Evolutionary conservation across 2,113 vertebrate species (phyloP).

Genomic region (Cygnus buccinator): DNA sequence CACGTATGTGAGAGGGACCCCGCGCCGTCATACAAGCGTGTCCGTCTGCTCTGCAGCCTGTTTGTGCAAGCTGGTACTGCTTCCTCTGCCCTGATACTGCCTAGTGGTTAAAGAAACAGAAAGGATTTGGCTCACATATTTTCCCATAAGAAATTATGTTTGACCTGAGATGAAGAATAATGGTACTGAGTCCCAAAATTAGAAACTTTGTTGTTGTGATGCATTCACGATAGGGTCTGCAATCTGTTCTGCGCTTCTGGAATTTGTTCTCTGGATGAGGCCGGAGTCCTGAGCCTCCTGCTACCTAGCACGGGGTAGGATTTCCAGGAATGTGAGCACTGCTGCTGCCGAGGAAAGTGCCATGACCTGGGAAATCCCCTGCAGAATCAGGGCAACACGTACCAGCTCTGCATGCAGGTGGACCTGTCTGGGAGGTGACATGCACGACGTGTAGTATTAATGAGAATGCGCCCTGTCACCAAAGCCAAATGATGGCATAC

Average conservation of each 20-base stretch:
- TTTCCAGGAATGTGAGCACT: background rate
- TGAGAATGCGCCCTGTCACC: background rate
- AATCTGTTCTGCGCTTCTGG: background rate
- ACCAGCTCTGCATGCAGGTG: background rate
- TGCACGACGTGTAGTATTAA: background rate
- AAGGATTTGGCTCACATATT: background rate
- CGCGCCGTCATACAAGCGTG: accelerated
- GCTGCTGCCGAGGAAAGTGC: accelerated
- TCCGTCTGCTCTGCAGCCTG: background rate
- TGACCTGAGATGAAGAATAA: background rate
- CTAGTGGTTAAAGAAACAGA: background rate
- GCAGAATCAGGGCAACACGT: background rate
- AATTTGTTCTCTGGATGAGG: background rate
- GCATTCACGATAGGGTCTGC: background rate
- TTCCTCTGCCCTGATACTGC: background rate
- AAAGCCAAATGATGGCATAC: background rate
- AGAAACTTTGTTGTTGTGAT: background rate
- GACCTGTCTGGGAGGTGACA: background rate
- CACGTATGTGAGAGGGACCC: background rate
- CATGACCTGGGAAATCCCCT: background rate
- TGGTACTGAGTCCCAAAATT: background rate
- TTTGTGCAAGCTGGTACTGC: background rate
- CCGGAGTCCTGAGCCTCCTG: background rate
- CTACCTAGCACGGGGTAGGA: accelerated
- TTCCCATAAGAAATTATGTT: background rate